Evolutionary conservation across 2,888 invertebrate genomes (phyloP).

Genomic region (Scaptomyza caliginosa): DNA sequence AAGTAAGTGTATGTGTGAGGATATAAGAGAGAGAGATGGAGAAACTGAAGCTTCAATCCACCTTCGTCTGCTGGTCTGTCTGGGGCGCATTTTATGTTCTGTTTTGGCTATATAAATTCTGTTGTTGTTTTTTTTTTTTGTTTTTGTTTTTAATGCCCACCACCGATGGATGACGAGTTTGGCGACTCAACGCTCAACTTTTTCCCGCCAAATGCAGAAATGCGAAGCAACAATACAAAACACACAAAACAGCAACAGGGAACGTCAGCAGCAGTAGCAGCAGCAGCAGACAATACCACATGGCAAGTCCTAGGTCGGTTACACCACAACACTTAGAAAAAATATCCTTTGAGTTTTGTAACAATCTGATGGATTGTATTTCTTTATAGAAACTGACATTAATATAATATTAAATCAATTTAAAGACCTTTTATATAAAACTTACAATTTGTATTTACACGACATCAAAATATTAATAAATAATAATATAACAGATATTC

Average conservation of each 20-base stretch:
- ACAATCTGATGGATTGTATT: no score
- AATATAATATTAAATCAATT: no score
- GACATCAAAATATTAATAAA: no score
- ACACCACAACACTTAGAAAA: constrained; percentile 57
- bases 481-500: no score
- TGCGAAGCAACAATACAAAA: constrained; percentile 41
- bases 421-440: no score
- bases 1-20: not conserved
- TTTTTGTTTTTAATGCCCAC: constrained; percentile 39
- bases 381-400: no score
- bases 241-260: constrained; percentile 29
- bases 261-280: constrained; percentile 29
- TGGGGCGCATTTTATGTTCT: constrained; percentile 59
- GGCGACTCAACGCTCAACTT: constrained; percentile 35
- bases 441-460: no score
- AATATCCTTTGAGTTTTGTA: no score
- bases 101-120: constrained; percentile 71
- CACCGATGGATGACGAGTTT: constrained; percentile 38
- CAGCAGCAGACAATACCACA: constrained; percentile 76
- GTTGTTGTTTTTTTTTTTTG: constrained; percentile 41
- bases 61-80: constrained; percentile 33
- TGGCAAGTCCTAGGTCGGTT: constrained; percentile 83
- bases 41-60: constrained; percentile 2
- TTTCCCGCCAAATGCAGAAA: constrained; percentile 78
- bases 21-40: not conserved